Evolutionary conservation across 2,888 invertebrate genomes (phyloP).

Genomic region (Ormia ochracea): DNA sequence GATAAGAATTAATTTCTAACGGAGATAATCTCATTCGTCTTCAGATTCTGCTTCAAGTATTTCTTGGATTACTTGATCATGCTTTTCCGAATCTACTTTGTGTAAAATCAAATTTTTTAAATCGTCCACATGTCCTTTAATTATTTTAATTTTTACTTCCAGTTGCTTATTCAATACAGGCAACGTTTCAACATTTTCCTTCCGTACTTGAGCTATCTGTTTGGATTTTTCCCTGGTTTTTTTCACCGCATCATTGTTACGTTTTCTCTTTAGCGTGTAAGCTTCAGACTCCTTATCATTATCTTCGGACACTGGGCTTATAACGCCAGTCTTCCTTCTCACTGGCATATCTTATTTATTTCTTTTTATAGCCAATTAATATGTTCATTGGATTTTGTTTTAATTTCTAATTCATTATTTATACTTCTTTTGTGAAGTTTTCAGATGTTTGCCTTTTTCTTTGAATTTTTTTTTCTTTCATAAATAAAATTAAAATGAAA

Average conservation of each 20-base stretch:
- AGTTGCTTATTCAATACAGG: conserved; percentile 69
- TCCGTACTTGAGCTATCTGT: conserved; percentile 73
- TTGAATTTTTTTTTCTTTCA: background rate
- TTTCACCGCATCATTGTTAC: conserved; percentile 76
- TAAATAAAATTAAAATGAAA: no score
- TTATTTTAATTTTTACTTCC: conserved; percentile 68
- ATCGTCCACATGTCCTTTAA: conserved; percentile 68
- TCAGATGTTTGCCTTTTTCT: background rate
- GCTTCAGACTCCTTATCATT: conserved; percentile 68
- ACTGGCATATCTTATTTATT: conserved; percentile 70
- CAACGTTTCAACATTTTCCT: conserved; percentile 70
- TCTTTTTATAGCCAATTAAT: no score
- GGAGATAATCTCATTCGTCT: no score
- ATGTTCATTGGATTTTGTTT: no score
- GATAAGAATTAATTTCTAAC: no score
- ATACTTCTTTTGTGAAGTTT: background rate
- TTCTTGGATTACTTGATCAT: conserved; percentile 68
- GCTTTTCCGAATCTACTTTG: conserved; percentile 67
- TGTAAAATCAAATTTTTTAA: conserved; percentile 70
- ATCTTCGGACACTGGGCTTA: conserved; percentile 68
- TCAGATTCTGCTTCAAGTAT: conserved; percentile 69
- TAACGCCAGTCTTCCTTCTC: conserved; percentile 69
- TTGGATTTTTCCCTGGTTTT: conserved; percentile 75
- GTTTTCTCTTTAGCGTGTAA: conserved; percentile 73
- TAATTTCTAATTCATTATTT: conserved; percentile 7